Evolutionary conservation across 2,113 vertebrate genomes (phyloP), one percentile per base, ranked within the genome.

Genomic region (Saccopteryx leptura): DNA sequence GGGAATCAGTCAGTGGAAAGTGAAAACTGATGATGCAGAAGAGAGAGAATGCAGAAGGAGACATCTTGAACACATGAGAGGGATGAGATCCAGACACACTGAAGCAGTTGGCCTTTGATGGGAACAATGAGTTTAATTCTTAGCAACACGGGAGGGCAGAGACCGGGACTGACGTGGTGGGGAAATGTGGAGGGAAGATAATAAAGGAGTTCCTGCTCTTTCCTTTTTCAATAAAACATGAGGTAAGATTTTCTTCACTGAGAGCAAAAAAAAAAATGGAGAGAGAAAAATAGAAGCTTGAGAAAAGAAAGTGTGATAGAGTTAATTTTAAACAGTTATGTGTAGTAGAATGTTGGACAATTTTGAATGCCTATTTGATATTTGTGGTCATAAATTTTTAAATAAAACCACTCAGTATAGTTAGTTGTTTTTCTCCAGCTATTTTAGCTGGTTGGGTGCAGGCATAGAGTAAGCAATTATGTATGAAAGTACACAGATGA

Each of bases 391-490:
- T 85, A 68, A 87, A 65, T 88, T 96, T 96, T 83, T 85, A 93
- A 92, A 79, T 74, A 63, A 81, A 81, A 74, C 50, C 3, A n/a
- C n/a, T 83, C 63, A 31, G 24, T 80, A 56, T 33, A 88, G 66
- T 75, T 85, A 69, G 31, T 76, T 86, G 71, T 52, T 88, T 96
- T 96, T 88, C 66, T 91, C 66, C 28, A 91, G 81, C 39, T 92
- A 80, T 90, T 90, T 74, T 85, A 88, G 66, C 60, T 81, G 60
- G 61, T 31, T 75, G 19, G 26, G 65, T 54, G 65, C 61, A 94
- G 88, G 21, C 82, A 78, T n/a, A 78, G 60, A 56, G 66, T 52
- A 66, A 94, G 52, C 48, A 81, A 71, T 85, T 92, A 76, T 19
- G 33, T 76, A 60, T 46, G 23, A 1, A 23, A 48, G 7, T 68